Conservation (phyloP, 2,113 vertebrate species). For the Corvus cornix region DNA sequence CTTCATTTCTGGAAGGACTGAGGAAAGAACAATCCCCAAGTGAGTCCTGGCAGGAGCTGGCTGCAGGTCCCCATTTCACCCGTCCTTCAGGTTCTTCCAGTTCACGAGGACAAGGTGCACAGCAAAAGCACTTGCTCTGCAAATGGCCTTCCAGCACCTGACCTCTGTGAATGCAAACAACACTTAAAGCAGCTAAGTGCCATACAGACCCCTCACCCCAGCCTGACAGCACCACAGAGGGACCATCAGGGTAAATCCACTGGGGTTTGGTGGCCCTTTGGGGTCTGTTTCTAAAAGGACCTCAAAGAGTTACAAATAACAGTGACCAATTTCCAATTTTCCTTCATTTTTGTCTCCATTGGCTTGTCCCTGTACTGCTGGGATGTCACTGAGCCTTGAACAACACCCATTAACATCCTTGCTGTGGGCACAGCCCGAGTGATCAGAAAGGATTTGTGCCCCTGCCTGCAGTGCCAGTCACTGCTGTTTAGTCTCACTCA, state of each 20-base stretch:
- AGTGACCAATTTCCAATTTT: neutral
- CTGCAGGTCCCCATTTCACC: neutral
- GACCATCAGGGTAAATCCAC: neutral
- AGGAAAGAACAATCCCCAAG: neutral
- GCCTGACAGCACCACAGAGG: accelerated
- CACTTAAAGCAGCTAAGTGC: neutral
- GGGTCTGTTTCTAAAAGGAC: neutral
- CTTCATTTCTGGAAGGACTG: neutral
- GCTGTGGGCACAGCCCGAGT: accelerated
- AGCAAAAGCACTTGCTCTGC: neutral
- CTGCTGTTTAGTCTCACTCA: accelerated
- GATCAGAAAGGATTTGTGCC: neutral
- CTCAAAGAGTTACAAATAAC: neutral
- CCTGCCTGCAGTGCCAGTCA: neutral
- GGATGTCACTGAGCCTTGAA: neutral
- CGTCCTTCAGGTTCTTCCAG: conserved; percentile 43
- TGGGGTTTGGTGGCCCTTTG: neutral
- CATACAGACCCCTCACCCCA: neutral
- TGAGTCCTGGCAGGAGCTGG: neutral
- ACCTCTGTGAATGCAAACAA: neutral
- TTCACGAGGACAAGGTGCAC: neutral
- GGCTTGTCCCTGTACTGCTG: neutral
- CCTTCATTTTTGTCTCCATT: neutral
- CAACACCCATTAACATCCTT: neutral
- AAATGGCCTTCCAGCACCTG: neutral